Base-by-base conservation (phyloP, 2,888 invertebrate genomes). In the Drosophila diplacantha region DNA sequence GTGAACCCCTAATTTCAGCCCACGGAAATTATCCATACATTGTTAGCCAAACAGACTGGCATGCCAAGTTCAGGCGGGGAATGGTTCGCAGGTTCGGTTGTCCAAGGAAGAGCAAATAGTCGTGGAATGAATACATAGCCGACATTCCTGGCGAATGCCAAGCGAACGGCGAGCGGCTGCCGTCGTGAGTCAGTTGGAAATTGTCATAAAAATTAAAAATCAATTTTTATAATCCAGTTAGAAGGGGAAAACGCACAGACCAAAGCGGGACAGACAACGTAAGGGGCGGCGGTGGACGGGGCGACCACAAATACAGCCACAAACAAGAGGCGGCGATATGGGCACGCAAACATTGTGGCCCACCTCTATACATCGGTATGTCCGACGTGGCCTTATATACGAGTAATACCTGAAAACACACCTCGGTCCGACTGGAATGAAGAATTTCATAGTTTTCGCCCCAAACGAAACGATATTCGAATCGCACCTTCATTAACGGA, bases 151-250 rank as follows among this genome's bases (percentile, higher is more conserved):
- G 38, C 43, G 37, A 65, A 52, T 20, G 53, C 51, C 61, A 54
- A 54, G 56, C 49, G 52, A 39, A 32, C 16, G 53, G 32, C 55
- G 52, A 26, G 14, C 29, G 44, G 9, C 29, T 29, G 47, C 44
- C 56, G 49, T 71, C 53, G 39, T 71, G 84, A 80, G 74, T 79
- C 83, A 73, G 73, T 77, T 83, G 81, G 74, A 81, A 81, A 74
- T 81, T 81, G 81, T 85, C 84, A 85, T 83, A 83, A 85, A 81
- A 85, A 81, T 83, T 83, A 82, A 84, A 85, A 86, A 86, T 87
- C 86, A 86, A 87, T 87, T 84, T 85, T 86, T 85, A 74, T 86
- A 86, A 86, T 86, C 85, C 85, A 84, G 78, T 86, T 86, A 85
- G 82, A 72, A 69, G 63, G 75, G 63, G 59, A 41, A 31, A 61